Percentiles rank a stretch among this genome's conserved stretches.
phyloP scores from a whole-genome alignment of 2,113 vertebrate species.

The Mus spicilegus region DNA sequence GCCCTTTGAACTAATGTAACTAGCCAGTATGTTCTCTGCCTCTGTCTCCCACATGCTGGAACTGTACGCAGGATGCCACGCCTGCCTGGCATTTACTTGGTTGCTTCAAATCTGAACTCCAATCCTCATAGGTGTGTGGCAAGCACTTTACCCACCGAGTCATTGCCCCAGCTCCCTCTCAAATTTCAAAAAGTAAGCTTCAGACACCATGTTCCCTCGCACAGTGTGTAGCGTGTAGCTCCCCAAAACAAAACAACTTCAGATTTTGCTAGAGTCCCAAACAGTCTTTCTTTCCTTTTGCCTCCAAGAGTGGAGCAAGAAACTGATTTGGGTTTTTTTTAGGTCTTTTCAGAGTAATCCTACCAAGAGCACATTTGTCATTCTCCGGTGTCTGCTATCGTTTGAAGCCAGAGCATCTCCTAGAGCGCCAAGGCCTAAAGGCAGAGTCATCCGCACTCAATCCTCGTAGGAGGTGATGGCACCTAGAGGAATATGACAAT shows the following conservation, averaged over 20 bases:
- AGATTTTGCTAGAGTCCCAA: not conserved
- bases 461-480: not conserved
- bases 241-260: not conserved
- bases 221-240: not conserved
- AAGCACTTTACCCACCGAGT: not conserved
- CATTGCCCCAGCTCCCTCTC: not conserved
- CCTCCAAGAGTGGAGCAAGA: not conserved
- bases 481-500: not conserved
- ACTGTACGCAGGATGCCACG: too few species aligned
- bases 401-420: not conserved
- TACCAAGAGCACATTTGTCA: not conserved
- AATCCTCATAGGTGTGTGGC: not conserved
- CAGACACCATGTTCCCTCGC: not conserved
- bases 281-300: not conserved
- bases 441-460: not conserved
- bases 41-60: not conserved
- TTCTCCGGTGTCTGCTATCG: not conserved
- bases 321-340: not conserved
- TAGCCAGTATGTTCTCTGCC: not conserved
- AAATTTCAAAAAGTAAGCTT: not conserved
- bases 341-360: slow-evolving; percentile 5
- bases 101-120: not conserved
- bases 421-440: not conserved
- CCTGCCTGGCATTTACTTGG: not conserved
- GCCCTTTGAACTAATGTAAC: not conserved